Base-by-base conservation (phyloP, 2,888 invertebrate species). In the Clitarchus hookeri region DNA sequence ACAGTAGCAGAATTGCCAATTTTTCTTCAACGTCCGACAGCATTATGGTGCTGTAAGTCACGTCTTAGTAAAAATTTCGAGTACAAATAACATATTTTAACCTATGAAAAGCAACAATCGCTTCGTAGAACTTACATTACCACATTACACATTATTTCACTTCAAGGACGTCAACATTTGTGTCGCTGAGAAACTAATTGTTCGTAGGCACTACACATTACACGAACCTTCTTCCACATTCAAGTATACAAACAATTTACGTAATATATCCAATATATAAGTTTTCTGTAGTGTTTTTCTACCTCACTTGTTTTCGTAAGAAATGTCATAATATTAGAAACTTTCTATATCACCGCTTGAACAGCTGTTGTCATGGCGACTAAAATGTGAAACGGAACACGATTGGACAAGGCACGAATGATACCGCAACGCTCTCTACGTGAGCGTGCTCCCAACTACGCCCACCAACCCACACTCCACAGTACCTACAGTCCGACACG, bases 351-450 rank as follows among this genome's bases (percentile, higher is more conserved):
- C 23, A 65, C 65, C 0, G 65, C 65, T 65, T 65, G 65, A 82
- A 82, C 82, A 82, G 82, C 82, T 82, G 82, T 82, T 82, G 82
- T 82, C 82, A 82, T 82, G 82, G 82, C 82, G 82, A 82, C 82
- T 65, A 19, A 65, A 65, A 6, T 8, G 65, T 65, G 23, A 23
- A 65, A 65, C 65, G 65, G 65, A 19, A 23, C 16, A 8, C n/a
- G 23, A 65, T 65, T 65, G 65, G 65, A 19, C 23, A 19, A 65
- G 23, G 65, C 8, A 65, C n/a, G 65, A 65, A n/a, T 1, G 65
- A 0, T 0, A 65, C 65, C 65, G 65, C 65, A 65, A 65, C 65
- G 65, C 65, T 8, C 65, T 65, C 65, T 65, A 23, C 8, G 53
- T 65, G n/a, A 65, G 19, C 65, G 65, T 65, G 65, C 23, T 65